These are phyloP conservation scores for Bovichtus diacanthus DNA, from an alignment of 2,797 vertebrate species.

Conservation along the genomic window DNA sequence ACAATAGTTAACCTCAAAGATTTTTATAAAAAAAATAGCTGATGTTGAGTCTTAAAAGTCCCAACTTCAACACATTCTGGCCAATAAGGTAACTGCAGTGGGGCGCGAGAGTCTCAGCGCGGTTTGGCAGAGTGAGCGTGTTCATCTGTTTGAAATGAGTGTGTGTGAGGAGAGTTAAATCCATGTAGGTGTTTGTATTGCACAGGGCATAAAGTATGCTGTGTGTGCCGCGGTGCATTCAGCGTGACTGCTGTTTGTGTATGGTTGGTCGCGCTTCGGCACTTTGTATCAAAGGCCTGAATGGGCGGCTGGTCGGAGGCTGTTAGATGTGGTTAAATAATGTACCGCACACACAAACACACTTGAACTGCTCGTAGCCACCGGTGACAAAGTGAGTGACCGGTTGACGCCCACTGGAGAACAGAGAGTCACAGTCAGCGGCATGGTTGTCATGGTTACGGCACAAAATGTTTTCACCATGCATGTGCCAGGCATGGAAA, in stretches of 20 bases:
- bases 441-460: slow-evolving; percentile 40
- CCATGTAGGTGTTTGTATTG: slow-evolving; percentile 59
- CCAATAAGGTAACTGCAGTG: slow-evolving; percentile 61
- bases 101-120: slow-evolving; percentile 40
- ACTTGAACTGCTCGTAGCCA: slow-evolving; percentile 37
- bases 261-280: slow-evolving; percentile 54
- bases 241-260: slow-evolving; percentile 67
- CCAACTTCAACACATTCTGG: slow-evolving; percentile 61
- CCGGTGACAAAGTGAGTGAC: slow-evolving; percentile 32
- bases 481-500: slow-evolving; percentile 27
- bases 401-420: slow-evolving; percentile 28
- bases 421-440: slow-evolving; percentile 44
- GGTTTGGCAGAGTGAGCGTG: slow-evolving; percentile 48
- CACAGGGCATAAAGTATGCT: slow-evolving; percentile 43
- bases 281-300: slow-evolving; percentile 46
- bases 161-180: slow-evolving; percentile 41
- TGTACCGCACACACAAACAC: slow-evolving; percentile 48
- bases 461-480: slow-evolving; percentile 32
- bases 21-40: slow-evolving; percentile 5
- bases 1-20: slow-evolving; percentile 10
- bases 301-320: slow-evolving; percentile 28
- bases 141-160: slow-evolving; percentile 52
- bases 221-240: slow-evolving; percentile 46
- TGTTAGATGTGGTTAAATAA: slow-evolving; percentile 55
- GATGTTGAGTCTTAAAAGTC: slow-evolving; percentile 36